Evolutionary conservation across 2,113 vertebrate genomes (phyloP), one percentile per base, ranked within the genome.

Genomic region (Eolophus roseicapilla): DNA sequence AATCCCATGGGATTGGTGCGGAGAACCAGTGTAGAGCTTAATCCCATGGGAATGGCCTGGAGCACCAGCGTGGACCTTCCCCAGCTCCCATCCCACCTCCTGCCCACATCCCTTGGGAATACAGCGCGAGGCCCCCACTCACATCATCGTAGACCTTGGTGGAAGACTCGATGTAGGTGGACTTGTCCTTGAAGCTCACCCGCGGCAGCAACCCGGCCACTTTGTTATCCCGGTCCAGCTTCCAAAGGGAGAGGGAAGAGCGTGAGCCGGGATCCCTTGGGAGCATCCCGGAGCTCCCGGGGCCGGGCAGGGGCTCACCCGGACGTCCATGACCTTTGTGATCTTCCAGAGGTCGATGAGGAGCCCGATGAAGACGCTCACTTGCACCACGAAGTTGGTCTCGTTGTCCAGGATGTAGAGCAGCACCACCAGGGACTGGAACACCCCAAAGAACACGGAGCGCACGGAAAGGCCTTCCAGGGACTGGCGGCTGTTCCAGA

Each of bases 341-440:
- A 99, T 99, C 98, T 99, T 99, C 99, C 99, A 99, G 96, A 99
- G 98, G 95, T 99, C 99, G 7, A 99, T 99, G 46, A 99, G 98
- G 60, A 99, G 98, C 84, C 99, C 99, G 2, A 99, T 99, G 98
- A 99, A 99, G 90, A 99, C 99, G 97, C 99, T 99, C 98, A 99
- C 98, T 95, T 99, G 99, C 35, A 99, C 99, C 95, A 99, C 99
- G 1, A 99, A 99, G 98, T 99, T 99, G 77, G 99, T 99, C 92
- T 99, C 99, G 0, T 99, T 99, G 98, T 99, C 99, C 96, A 99
- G 86, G 74, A 99, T 99, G 94, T 99, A 99, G 14, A 99, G 98
- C 17, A 99, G 98, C 29, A 99, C 99, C 7, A 99, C 98, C 0
- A 99, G 97, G 2, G 99, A 99, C 97, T 99, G 99, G 96, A 99